A percentile compares a stretch with the other conserved stretches of the same genome.
Evolutionary conservation across 2,113 vertebrate genomes (phyloP).

Genomic region (Neogobius melanostomus): DNA sequence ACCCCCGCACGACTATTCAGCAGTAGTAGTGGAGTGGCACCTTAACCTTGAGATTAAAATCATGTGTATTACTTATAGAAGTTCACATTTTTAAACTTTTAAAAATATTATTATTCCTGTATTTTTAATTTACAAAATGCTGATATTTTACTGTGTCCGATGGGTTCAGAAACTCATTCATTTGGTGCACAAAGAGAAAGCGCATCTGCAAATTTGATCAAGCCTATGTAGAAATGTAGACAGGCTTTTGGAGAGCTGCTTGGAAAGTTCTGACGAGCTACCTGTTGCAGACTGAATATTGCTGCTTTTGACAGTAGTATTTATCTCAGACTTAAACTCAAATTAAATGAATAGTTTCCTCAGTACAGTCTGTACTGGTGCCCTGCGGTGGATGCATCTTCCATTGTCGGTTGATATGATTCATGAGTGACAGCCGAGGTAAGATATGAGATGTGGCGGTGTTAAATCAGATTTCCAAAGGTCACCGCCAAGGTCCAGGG

Average conservation of each 20-base stretch:
- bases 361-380: slow-evolving; percentile 20
- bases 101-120: neutral
- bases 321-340: neutral
- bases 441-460: slow-evolving; percentile 60
- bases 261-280: too few relatives aligned
- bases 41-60: too few relatives aligned
- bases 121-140: too few relatives aligned
- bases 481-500: slow-evolving; percentile 64
- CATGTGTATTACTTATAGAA: neutral
- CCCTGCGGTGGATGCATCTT: slow-evolving; percentile 34
- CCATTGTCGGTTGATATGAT: slow-evolving; percentile 47
- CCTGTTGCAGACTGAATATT: neutral
- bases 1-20: neutral
- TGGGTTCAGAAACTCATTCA: too few relatives aligned
- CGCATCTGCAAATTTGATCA: too few relatives aligned
- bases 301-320: neutral
- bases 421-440: slow-evolving; percentile 61
- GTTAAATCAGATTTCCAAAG: slow-evolving; percentile 57
- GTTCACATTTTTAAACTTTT: neutral
- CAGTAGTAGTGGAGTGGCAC: neutral
- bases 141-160: too few relatives aligned
- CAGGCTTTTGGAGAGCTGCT: too few relatives aligned
- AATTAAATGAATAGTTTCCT: slow-evolving; percentile 3
- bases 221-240: too few relatives aligned
- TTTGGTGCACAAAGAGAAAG: too few relatives aligned